Evolutionary conservation across 2,888 invertebrate genomes (phyloP), one percentile per base, ranked within the genome.

Genomic region (Cataglyphis altisquamis): DNA sequence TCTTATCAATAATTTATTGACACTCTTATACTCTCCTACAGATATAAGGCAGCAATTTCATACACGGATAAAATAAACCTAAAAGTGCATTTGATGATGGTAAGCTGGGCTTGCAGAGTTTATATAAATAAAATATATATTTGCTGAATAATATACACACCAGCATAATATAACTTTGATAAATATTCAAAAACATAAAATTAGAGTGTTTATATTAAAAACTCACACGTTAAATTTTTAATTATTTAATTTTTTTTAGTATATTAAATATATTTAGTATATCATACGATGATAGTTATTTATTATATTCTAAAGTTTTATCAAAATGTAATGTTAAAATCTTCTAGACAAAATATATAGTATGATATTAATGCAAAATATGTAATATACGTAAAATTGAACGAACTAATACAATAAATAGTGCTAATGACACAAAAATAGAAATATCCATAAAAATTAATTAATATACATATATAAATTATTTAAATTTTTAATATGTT

Each of bases 71-170:
- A 84, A 83, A 81, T 70, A 74, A 82, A 82, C 63, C 73, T 82
- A 88, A 87, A 87, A 89, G 87, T 86, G 88, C 91, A 91, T 90
- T 90, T 77, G 87, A 91, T 85, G 88, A 86, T 85, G 86, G 88
- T 91, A 90, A 91, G 91, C 91, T 90, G 91, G 88, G 86, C 91
- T 91, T 91, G 90, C 91, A 86, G 87, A 90, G 85, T 90, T 88
- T 89, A 88, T 85, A 74, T 84, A 86, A 87, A 89, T 87, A 85
- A 86, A 89, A 75, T 88, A 86, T 86, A 75, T 88, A 86, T 86
- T 85, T 90, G 86, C 90, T 85, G 86, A 86, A 78, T 89, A 86
- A 89, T 70, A 73, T 87, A 86, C 82, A 87, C 83, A 88, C 83
- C 86, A 87, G 75, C 75, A 78, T 75, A 87, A 86, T 86, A 82